phyloP scores from a whole-genome alignment of 2,113 vertebrate species.

The Pipa parva region DNA sequence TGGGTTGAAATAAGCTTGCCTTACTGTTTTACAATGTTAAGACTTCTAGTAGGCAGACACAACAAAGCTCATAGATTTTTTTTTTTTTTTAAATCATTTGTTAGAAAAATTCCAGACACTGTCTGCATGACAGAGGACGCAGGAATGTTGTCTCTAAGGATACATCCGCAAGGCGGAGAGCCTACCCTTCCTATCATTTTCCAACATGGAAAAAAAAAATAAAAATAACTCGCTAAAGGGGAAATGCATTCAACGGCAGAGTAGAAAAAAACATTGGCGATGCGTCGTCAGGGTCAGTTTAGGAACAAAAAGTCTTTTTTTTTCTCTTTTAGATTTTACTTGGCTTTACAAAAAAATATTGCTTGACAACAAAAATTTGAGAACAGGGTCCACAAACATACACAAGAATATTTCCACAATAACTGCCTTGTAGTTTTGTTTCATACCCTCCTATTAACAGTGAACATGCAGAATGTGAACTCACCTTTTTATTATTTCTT shows the following conservation, averaged over 20 bases:
- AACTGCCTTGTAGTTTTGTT: no score
- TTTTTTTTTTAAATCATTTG: not conserved
- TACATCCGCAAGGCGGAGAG: constrained; percentile 4
- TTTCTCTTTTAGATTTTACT: no score
- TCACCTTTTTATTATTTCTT: not conserved
- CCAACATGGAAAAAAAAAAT: constrained; percentile 2
- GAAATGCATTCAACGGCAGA: not conserved
- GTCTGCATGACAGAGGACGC: constrained; percentile 1
- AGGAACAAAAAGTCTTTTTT: not conserved
- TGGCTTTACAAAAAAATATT: no score
- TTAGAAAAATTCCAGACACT: constrained; percentile 4
- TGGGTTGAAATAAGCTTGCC: not conserved
- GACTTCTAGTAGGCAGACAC: not conserved
- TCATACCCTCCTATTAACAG: no score
- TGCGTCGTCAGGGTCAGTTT: not conserved
- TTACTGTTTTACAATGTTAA: not conserved
- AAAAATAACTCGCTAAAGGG: constrained; percentile 12
- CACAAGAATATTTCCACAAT: no score
- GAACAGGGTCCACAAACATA: no score
- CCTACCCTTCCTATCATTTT: constrained; percentile 21
- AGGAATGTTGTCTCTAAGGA: constrained; percentile 21
- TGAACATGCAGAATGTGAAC: not conserved
- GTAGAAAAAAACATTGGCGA: not conserved
- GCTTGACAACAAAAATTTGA: no score
- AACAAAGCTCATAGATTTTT: not conserved